Evolutionary conservation across 1,140 invertebrate species (phyloP).

Genomic region (Temnothorax longispinosus): DNA sequence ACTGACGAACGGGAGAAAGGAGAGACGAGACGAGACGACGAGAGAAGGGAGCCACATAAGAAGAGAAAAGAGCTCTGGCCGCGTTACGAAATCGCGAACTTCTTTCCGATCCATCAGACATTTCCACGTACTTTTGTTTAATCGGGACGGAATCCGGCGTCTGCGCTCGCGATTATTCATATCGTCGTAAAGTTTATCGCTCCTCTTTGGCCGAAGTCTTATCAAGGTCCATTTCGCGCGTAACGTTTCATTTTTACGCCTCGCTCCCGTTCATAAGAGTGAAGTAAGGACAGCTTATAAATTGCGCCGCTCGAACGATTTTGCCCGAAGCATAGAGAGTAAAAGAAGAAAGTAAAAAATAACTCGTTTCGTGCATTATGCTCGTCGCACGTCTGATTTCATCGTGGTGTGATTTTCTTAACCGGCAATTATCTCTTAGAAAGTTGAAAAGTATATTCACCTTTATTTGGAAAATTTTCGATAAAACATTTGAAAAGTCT

Average conservation of each 20-base stretch:
- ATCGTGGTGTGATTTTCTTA: slow-evolving; percentile 34
- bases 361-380: slow-evolving; percentile 49
- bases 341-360: slow-evolving; percentile 61
- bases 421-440: slow-evolving; percentile 31
- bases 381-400: slow-evolving; percentile 38
- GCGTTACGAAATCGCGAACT: slow-evolving; percentile 69
- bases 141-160: not conserved
- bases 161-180: not conserved
- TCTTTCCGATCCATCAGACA: slow-evolving; percentile 37
- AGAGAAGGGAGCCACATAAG: slow-evolving; percentile 51
- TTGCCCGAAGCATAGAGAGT: slow-evolving; percentile 55
- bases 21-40: slow-evolving; percentile 62
- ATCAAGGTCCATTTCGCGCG: not conserved
- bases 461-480: not conserved
- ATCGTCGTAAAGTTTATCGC: slow-evolving; percentile 6
- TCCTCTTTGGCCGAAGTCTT: not conserved
- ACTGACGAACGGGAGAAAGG: slow-evolving; percentile 73
- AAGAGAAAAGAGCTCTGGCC: slow-evolving; percentile 67
- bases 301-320: slow-evolving; percentile 16
- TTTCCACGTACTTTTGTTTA: slow-evolving; percentile 27
- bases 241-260: not conserved
- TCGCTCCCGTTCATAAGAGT: not conserved
- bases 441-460: slow-evolving; percentile 1
- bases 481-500: not conserved
- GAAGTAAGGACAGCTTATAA: slow-evolving; percentile 14